These are phyloP conservation scores for Lethocerus indicus DNA, from an alignment of 1,140 invertebrate genomes.

Conservation along the genomic window DNA sequence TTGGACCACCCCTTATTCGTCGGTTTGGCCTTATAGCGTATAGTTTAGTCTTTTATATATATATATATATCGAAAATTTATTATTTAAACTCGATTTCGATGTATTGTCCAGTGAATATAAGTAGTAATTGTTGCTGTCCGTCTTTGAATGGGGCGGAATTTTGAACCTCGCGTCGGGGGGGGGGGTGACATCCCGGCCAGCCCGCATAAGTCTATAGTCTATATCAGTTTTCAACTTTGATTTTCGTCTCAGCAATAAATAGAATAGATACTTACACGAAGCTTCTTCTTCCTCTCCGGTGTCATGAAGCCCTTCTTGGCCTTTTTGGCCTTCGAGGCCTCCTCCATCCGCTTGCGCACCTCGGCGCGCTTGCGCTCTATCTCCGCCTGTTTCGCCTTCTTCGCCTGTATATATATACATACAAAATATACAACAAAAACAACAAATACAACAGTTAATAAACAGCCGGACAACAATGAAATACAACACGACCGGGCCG, in stretches of 20 bases:
- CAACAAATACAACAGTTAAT: too few relatives aligned
- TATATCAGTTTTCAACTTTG: background rate
- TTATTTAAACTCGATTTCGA: too few relatives aligned
- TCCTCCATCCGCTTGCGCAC: conserved; percentile 91
- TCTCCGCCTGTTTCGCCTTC: conserved; percentile 86
- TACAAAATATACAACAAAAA: too few relatives aligned
- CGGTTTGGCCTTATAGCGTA: too few relatives aligned
- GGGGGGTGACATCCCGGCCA: background rate
- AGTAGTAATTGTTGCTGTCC: too few relatives aligned
- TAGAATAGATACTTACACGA: conserved; percentile 45
- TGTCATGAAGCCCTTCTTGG: conserved; percentile 97
- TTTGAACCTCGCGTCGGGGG: conserved; percentile 1
- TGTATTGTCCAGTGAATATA: too few relatives aligned
- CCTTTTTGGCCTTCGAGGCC: conserved; percentile 86
- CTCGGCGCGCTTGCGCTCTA: conserved; percentile 86
- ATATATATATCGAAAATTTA: too few relatives aligned
- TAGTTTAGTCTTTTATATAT: too few relatives aligned
- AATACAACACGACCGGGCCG: too few relatives aligned
- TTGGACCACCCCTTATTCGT: too few relatives aligned
- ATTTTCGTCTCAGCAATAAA: background rate
- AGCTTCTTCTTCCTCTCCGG: conserved; percentile 97
- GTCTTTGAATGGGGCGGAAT: too few relatives aligned
- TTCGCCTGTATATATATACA: conserved; percentile 43
- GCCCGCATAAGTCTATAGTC: background rate
- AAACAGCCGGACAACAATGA: too few relatives aligned